A percentile compares a stretch with the other conserved stretches of the same genome.
Evolutionary conservation across 2,888 invertebrate species (phyloP).

Genomic region (Aleiodes alternator): DNA sequence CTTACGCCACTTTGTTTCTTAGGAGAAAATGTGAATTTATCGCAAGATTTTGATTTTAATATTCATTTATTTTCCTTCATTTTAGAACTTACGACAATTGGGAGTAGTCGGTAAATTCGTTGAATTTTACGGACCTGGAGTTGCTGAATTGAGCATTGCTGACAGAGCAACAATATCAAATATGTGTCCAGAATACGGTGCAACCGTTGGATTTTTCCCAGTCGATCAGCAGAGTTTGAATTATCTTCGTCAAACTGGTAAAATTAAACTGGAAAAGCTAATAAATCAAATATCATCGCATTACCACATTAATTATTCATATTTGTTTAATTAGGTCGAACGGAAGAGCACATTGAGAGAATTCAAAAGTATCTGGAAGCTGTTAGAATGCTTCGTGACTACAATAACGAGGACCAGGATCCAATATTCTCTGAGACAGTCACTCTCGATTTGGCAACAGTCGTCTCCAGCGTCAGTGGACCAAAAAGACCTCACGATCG

Average conservation of each 20-base stretch:
- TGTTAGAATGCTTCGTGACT: conserved; percentile 91
- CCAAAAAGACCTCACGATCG: conserved; percentile 98
- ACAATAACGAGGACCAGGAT: conserved; percentile 84
- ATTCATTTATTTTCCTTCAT: conserved; percentile 42
- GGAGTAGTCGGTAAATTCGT: conserved; percentile 99
- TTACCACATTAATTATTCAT: neutral
- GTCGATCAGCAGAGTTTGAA: conserved; percentile 87
- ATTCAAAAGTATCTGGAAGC: conserved; percentile 90
- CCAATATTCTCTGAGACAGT: conserved; percentile 91
- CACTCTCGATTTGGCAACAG: conserved; percentile 89
- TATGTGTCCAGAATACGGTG: conserved; percentile 99
- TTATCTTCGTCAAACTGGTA: conserved; percentile 92
- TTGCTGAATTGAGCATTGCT: conserved; percentile 92
- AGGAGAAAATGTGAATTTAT: neutral
- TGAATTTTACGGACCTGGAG: conserved; percentile 98
- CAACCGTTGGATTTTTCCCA: conserved; percentile 96
- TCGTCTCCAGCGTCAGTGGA: conserved; percentile 96
- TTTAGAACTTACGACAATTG: conserved; percentile 83
- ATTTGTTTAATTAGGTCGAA: conserved; percentile 81
- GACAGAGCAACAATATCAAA: conserved; percentile 98
- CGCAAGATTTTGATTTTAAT: conserved; percentile 15
- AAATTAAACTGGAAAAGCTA: conserved; percentile 41
- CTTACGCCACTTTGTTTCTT: no score
- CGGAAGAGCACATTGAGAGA: conserved; percentile 84
- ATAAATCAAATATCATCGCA: no score